Conservation (phyloP, 2,113 vertebrate genomes). For the Scartelaos histophorus region DNA sequence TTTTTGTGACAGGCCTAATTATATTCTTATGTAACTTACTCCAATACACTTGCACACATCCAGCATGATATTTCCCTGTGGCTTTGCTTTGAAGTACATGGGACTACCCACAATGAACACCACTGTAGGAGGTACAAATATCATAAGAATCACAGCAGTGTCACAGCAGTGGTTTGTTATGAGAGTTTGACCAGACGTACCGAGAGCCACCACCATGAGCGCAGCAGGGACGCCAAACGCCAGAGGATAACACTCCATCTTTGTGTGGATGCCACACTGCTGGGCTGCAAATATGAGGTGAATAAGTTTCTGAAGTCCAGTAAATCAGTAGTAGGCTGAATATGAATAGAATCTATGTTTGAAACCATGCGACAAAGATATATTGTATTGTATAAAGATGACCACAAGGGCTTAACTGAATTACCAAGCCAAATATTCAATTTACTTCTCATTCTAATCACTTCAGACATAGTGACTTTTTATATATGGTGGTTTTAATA, state of each 20-base stretch:
- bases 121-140: conserved; percentile 75
- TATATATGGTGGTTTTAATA: background rate
- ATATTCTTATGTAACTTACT: conserved; percentile 77
- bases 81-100: conserved; percentile 90
- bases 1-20: background rate
- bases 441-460: background rate
- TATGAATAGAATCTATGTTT: background rate
- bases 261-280: conserved; percentile 83
- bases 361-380: background rate
- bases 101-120: conserved; percentile 86
- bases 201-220: conserved; percentile 86
- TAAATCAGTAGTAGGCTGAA: background rate
- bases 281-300: conserved; percentile 76
- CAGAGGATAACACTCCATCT: conserved; percentile 87
- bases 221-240: conserved; percentile 93
- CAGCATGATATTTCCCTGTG: conserved; percentile 88
- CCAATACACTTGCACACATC: conserved; percentile 85
- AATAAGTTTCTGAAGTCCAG: background rate
- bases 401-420: background rate
- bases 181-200: conserved; percentile 62
- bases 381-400: background rate
- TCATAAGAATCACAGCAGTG: conserved; percentile 8
- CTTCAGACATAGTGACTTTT: background rate
- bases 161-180: background rate
- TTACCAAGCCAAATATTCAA: background rate